Evolutionary conservation across 2,113 vertebrate species (phyloP), one percentile per base, ranked within the genome.

Genomic region (Eptatretus burgeri): DNA sequence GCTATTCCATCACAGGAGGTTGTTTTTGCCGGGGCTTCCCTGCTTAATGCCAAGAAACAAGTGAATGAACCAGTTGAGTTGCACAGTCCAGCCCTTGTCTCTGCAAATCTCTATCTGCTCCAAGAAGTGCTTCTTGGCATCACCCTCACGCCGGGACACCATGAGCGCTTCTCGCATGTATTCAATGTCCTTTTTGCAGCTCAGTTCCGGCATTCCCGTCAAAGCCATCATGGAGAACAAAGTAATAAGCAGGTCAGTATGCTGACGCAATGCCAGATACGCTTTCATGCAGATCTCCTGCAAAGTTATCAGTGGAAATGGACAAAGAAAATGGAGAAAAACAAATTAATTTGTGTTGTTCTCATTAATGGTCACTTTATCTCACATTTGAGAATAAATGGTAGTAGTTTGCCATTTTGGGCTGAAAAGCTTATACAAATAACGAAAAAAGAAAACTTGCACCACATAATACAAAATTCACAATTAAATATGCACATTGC

Each of bases 151-250:
- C 19, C 72, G 70, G 2, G 72, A 73, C 65, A 75, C 70, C 67
- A 77, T 77, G n/a, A 80, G 76, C 1, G 75, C 78, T 20, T 73
- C 72, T 14, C 73, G 70, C 68, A 81, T 74, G 72, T 79, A 81
- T 11, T 52, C 70, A 70, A 80, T 75, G 71, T 80, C 78, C 64
- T 76, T 71, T 5, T 74, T 68, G 2, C 72, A 67, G 12, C 76
- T 78, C 18, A 81, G 74, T 71, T 79, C 77, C 0, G 78, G 77
- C 65, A 81, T 80, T 14, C 79, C 79, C 1, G 79, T 80, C 56
- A 78, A 70, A 64, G 76, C 71, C 79, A 81, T 81, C 67, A 81
- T 74, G 63, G 77, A 78, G 73, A 79, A 79, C 7, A 81, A 78
- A 0, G 75, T 80, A 66, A 81, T 51, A 64, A 81, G 70, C 65